Percentiles rank a stretch among this genome's conserved stretches.
Conservation (phyloP, 2,888 invertebrate genomes). For the Cheilosia vulpina region DNA sequence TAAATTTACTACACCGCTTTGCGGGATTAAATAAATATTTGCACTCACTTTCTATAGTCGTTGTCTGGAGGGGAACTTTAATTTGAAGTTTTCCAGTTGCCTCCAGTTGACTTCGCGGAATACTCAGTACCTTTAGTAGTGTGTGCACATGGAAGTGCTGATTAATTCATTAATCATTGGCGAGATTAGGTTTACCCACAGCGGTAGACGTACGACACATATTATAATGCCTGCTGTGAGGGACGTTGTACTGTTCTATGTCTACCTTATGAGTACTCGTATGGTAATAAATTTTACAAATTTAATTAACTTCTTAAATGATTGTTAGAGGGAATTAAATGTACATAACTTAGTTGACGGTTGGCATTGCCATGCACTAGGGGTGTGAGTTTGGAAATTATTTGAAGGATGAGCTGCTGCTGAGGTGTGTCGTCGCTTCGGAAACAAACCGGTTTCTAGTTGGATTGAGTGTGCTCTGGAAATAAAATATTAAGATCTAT, state of each 20-base stretch:
- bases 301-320: conserved; percentile 65
- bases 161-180: conserved; percentile 68
- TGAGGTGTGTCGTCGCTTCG: neutral
- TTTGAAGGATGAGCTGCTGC: neutral
- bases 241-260: neutral
- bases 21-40: neutral
- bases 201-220: conserved; percentile 6
- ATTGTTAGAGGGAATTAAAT: conserved; percentile 38
- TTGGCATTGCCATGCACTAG: neutral
- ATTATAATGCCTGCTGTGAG: conserved; percentile 10
- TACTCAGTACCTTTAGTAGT: too few relatives aligned
- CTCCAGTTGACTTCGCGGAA: too few relatives aligned
- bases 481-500: too few relatives aligned
- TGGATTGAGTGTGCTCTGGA: too few relatives aligned
- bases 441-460: too few relatives aligned
- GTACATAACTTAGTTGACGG: conserved; percentile 34
- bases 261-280: conserved; percentile 8
- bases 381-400: neutral
- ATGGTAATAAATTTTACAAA: conserved; percentile 67
- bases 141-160: conserved; percentile 27
- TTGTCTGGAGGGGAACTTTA: conserved; percentile 28
- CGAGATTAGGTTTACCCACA: conserved; percentile 50
- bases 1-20: neutral
- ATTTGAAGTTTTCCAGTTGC: conserved; percentile 44
- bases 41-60: neutral